phyloP scores from a whole-genome alignment of 2,113 vertebrate species.

The Cercocebus atys region DNA sequence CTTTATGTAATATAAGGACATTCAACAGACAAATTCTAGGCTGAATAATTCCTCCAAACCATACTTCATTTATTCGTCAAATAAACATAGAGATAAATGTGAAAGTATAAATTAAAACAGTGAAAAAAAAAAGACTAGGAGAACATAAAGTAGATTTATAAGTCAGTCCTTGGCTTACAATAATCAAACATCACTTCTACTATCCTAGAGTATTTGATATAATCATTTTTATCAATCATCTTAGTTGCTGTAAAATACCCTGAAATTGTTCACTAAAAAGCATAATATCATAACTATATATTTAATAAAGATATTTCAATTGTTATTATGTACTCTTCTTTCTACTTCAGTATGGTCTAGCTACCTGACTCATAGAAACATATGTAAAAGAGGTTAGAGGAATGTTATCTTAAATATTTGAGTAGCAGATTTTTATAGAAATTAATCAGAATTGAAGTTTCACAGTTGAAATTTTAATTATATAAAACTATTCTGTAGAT shows the following conservation, averaged over 20 bases:
- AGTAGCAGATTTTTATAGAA: not conserved
- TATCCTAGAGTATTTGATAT: not conserved
- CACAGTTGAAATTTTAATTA: not conserved
- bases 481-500: not conserved
- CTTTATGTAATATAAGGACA: not conserved
- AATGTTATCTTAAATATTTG: not conserved
- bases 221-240: not conserved
- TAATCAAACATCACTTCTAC: not conserved
- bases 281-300: not conserved
- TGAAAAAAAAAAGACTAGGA: not conserved
- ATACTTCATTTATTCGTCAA: not conserved
- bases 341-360: not conserved
- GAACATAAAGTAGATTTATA: not conserved
- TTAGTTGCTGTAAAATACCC: not conserved
- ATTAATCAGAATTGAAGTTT: not conserved
- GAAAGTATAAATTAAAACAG: not conserved
- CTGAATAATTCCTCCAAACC: not conserved
- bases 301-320: not conserved
- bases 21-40: not conserved
- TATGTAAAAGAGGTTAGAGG: not conserved
- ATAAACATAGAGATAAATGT: not conserved
- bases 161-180: not conserved
- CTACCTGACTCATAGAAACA: not conserved
- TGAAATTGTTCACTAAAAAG: not conserved
- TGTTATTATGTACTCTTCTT: not conserved